Conservation (phyloP, 2,797 vertebrate genomes). For the Neomorphus geoffroyi region DNA sequence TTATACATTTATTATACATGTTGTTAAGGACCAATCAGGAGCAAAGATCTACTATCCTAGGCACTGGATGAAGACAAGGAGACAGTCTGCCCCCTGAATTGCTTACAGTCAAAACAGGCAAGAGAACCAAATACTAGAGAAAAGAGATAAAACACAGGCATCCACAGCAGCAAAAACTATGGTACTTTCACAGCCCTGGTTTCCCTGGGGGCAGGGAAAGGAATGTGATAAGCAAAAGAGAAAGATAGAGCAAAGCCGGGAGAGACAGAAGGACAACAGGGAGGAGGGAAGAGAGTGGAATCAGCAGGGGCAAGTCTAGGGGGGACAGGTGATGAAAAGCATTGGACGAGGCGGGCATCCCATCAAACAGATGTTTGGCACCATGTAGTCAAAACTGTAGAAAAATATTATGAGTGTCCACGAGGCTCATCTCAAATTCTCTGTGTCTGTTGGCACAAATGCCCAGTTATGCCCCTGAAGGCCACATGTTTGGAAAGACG, state of each 20-base stretch:
- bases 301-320: not conserved
- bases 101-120: not conserved
- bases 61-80: not conserved
- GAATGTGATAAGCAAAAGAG: not conserved
- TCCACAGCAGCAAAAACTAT: not conserved
- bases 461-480: not conserved
- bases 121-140: not conserved
- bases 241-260: not conserved
- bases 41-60: not conserved
- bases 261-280: not conserved
- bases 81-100: not conserved
- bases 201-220: not conserved
- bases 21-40: not conserved
- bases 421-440: not conserved
- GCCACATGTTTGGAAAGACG: not conserved
- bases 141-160: not conserved
- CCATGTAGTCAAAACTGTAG: not conserved
- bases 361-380: not conserved
- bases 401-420: not conserved
- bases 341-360: not conserved
- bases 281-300: not conserved
- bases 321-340: fast-evolving
- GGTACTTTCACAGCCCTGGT: not conserved
- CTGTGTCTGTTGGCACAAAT: not conserved
- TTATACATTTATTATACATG: not conserved